Conservation (phyloP, 2,113 vertebrate species). For the Pituophis catenifer region DNA sequence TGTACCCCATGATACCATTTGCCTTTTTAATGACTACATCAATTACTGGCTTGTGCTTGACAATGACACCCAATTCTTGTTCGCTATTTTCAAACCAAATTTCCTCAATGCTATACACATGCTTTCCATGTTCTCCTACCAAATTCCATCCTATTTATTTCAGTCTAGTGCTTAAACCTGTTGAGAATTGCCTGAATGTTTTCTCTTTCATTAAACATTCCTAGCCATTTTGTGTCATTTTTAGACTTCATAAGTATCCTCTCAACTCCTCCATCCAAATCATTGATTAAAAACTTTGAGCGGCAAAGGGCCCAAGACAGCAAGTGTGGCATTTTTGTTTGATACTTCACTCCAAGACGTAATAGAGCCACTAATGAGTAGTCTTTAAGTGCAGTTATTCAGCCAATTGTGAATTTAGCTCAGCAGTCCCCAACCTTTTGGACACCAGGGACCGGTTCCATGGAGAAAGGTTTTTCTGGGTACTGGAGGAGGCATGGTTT, state of each 20-base stretch:
- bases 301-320: not conserved
- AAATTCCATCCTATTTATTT: not conserved
- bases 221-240: not conserved
- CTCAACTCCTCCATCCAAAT: not conserved
- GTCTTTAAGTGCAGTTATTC: not conserved
- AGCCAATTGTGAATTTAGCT: not conserved
- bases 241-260: not conserved
- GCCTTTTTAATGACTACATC: not conserved
- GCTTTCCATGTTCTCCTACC: not conserved
- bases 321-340: not conserved
- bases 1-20: not conserved
- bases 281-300: not conserved
- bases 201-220: not conserved
- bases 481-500: too few species aligned
- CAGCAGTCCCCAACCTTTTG: too few species aligned
- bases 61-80: not conserved
- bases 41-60: not conserved
- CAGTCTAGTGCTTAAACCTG: not conserved
- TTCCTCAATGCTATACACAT: not conserved
- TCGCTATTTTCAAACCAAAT: not conserved
- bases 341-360: not conserved
- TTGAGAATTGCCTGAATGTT: not conserved
- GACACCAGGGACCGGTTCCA: too few species aligned
- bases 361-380: not conserved
- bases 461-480: too few species aligned